These are phyloP conservation scores for Callochromis pleurospilus DNA, from an alignment of 2,113 vertebrate species.

Conservation along the genomic window DNA sequence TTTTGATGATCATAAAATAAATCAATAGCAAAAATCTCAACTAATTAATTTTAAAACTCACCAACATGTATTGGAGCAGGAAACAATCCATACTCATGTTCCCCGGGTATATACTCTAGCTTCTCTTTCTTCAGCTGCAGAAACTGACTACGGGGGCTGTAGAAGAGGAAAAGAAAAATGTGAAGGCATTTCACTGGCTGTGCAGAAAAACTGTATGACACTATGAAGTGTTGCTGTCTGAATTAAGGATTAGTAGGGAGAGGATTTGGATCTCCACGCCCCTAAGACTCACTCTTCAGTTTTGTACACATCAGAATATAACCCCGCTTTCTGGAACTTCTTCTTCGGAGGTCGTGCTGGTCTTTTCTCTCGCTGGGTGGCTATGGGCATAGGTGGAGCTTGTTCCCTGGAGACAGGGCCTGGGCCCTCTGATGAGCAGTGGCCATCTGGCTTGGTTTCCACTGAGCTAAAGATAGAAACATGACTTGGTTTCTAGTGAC, in stretches of 20 bases:
- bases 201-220: neutral
- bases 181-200: neutral
- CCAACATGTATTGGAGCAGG: constrained; percentile 94
- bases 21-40: neutral
- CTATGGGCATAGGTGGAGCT: constrained; percentile 51
- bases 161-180: neutral
- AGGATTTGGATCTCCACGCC: neutral
- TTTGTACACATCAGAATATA: constrained; percentile 78
- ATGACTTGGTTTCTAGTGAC: constrained; percentile 16
- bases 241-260: neutral
- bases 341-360: constrained; percentile 74
- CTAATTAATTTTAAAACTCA: constrained; percentile 63
- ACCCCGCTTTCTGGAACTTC: constrained; percentile 78
- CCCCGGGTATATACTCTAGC: constrained; percentile 89
- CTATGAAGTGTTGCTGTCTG: neutral
- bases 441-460: constrained; percentile 71
- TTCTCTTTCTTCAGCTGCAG: constrained; percentile 95
- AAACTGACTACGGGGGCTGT: constrained; percentile 87
- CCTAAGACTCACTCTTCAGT: constrained; percentile 65
- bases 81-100: constrained; percentile 91
- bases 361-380: constrained; percentile 71
- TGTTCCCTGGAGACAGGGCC: constrained; percentile 51
- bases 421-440: constrained; percentile 48
- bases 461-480: constrained; percentile 60
- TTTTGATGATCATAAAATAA: neutral